These are phyloP conservation scores for Dendrolimus punctatus DNA, from an alignment of 1,140 invertebrate species.

Conservation along the genomic window DNA sequence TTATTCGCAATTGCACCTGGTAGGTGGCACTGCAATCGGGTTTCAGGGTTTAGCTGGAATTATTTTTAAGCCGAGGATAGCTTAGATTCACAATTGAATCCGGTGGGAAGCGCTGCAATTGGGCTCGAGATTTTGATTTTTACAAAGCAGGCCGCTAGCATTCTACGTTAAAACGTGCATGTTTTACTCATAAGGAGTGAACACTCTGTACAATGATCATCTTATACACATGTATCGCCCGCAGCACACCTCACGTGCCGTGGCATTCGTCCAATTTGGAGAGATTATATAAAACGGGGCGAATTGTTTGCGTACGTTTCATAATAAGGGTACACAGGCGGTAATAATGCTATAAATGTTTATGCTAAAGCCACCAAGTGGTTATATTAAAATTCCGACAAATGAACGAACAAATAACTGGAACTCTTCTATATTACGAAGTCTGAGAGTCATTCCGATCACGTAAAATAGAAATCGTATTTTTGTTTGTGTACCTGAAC, in stretches of 20 bases:
- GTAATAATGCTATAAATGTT: conserved; percentile 57
- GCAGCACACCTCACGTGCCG: conserved; percentile 10
- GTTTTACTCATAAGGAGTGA: not conserved
- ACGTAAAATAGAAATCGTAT: conserved; percentile 22
- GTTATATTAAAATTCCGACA: conserved; percentile 49
- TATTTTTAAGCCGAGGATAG: no score
- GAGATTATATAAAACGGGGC: conserved; percentile 47
- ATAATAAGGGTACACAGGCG: conserved; percentile 32
- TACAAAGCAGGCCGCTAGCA: no score
- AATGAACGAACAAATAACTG: conserved; percentile 32
- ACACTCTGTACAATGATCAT: conserved; percentile 1
- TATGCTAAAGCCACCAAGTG: conserved; percentile 32
- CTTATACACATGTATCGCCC: conserved; percentile 4
- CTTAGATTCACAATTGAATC: no score
- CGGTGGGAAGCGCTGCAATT: no score
- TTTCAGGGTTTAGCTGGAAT: no score
- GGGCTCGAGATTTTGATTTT: no score
- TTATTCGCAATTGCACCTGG: no score
- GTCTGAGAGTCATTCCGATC: conserved; percentile 29
- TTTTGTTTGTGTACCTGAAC: not conserved
- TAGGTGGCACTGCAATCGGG: no score
- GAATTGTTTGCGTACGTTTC: conserved; percentile 49
- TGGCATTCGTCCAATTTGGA: conserved; percentile 40
- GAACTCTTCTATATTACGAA: conserved; percentile 28
- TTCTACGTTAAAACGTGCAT: no score